Conservation (phyloP, 1,140 invertebrate genomes). For the Papilio xuthus region DNA sequence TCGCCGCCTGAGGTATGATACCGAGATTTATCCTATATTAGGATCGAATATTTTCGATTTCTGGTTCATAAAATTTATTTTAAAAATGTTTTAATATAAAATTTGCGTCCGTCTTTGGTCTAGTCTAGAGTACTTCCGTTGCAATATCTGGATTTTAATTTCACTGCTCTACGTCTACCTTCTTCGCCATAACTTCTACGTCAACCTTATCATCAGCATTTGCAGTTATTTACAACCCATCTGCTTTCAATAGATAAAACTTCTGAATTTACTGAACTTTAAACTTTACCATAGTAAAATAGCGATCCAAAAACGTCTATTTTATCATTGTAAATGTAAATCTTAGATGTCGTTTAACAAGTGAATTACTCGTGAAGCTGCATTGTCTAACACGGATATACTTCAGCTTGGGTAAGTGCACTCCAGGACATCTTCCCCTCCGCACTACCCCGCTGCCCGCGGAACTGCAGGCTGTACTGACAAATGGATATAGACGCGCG, state of each 20-base stretch:
- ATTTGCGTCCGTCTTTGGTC: too few species aligned
- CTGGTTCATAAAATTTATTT: neutral
- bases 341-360: constrained; percentile 24
- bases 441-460: neutral
- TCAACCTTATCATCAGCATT: too few species aligned
- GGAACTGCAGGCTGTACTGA: constrained; percentile 11
- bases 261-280: too few species aligned
- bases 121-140: too few species aligned
- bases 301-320: too few species aligned
- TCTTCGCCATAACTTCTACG: too few species aligned
- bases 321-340: constrained; percentile 12
- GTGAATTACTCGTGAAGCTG: constrained; percentile 23
- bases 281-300: too few species aligned
- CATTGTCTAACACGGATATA: constrained; percentile 32
- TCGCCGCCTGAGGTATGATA: neutral
- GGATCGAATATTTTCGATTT: neutral
- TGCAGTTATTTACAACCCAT: too few species aligned
- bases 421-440: neutral
- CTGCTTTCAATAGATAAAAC: too few species aligned
- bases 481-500: constrained; percentile 29
- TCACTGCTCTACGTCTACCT: too few species aligned
- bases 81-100: neutral
- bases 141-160: too few species aligned
- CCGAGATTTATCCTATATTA: neutral
- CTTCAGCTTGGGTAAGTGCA: constrained; percentile 23